A percentile compares a stretch with the other conserved stretches of the same genome.
Evolutionary conservation across 2,888 invertebrate genomes (phyloP).

Genomic region (Cancer borealis): DNA sequence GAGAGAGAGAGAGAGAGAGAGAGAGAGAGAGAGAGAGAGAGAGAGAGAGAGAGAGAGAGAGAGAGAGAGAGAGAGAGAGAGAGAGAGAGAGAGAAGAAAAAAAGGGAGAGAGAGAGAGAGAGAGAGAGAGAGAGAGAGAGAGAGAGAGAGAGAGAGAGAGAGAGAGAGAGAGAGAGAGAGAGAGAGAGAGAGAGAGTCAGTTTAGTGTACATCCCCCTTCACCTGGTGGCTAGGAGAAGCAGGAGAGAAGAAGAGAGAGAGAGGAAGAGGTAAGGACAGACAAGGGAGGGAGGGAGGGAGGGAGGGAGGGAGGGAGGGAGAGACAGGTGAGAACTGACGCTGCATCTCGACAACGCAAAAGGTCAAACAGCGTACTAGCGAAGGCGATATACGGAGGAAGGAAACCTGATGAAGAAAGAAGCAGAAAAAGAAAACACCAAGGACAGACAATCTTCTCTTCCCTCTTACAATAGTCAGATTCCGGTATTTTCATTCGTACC

Average conservation of each 20-base stretch:
- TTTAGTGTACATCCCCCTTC: too few species aligned
- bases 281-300: neutral
- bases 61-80: conserved; percentile 25
- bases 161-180: too few species aligned
- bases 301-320: neutral
- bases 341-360: neutral
- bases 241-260: neutral
- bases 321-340: neutral
- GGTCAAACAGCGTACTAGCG: neutral
- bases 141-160: too few species aligned
- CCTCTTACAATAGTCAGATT: neutral
- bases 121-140: too few species aligned
- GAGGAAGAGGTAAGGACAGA: too few species aligned
- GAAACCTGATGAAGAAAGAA: neutral
- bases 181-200: too few species aligned
- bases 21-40: conserved; percentile 32
- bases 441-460: neutral
- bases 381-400: neutral
- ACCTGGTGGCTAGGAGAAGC: neutral
- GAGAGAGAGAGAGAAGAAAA: conserved; percentile 6
- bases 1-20: too few species aligned
- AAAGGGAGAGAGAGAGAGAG: neutral
- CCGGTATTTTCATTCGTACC: neutral
- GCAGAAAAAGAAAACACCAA: neutral
- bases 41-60: conserved; percentile 2